Evolutionary conservation across 2,113 vertebrate species (phyloP).

Genomic region (Pongo pygmaeus): DNA sequence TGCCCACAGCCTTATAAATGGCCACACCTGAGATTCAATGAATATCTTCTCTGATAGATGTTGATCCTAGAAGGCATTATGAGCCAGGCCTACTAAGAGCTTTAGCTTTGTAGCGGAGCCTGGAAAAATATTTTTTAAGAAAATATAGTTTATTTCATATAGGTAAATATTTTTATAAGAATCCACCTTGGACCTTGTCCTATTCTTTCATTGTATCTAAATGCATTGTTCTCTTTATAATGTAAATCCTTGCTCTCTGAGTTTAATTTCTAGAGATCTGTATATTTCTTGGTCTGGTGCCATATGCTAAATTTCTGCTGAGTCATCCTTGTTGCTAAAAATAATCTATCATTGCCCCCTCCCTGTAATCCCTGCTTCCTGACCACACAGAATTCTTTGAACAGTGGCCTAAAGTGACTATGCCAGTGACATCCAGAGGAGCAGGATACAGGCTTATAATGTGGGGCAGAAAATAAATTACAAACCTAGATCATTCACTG

Average conservation of each 20-base stretch:
- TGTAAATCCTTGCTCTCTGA: neutral
- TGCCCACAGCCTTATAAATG: neutral
- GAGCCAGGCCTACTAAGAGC: neutral
- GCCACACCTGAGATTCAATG: neutral
- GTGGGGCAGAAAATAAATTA: neutral
- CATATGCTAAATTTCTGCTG: neutral
- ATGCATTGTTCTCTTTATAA: neutral
- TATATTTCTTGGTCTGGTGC: neutral
- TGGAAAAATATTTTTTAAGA: neutral
- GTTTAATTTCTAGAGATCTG: neutral
- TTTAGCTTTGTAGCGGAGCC: neutral
- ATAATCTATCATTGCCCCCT: neutral
- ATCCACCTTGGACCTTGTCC: neutral
- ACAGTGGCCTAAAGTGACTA: neutral
- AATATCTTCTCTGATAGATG: neutral
- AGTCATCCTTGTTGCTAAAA: neutral
- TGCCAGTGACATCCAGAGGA: neutral
- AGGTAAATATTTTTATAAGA: neutral
- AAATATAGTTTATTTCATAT: neutral
- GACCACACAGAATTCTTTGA: neutral
- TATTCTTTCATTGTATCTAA: neutral
- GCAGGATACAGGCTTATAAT: neutral
- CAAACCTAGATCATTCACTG: neutral
- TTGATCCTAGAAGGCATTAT: neutral
- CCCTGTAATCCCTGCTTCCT: neutral